These are phyloP conservation scores for Diplazon laetatorius DNA, from an alignment of 2,888 invertebrate species.

Conservation along the genomic window DNA sequence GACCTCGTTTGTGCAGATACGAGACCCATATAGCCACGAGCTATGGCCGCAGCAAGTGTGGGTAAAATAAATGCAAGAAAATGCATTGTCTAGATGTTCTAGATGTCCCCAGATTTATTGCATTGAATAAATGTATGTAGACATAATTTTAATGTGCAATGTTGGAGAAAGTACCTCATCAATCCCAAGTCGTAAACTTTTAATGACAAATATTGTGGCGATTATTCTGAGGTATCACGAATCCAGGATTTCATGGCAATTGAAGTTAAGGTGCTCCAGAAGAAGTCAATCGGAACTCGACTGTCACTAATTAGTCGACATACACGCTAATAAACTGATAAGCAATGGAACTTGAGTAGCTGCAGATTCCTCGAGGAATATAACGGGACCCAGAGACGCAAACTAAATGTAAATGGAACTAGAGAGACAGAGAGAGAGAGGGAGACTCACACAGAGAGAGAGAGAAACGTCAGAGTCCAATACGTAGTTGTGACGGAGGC, in stretches of 20 bases:
- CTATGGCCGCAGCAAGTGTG: background rate
- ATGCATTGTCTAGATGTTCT: background rate
- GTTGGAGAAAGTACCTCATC: no score
- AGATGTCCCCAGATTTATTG: background rate
- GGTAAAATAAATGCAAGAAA: background rate
- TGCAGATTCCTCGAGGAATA: background rate
- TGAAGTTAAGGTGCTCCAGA: no score
- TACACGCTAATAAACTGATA: conserved; percentile 60
- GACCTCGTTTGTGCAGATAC: background rate
- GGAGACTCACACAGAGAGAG: no score
- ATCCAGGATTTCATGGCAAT: no score
- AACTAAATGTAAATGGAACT: no score
- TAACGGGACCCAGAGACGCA: background rate
- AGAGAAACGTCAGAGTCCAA: background rate
- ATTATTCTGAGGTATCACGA: no score
- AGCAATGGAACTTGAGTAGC: conserved; percentile 59
- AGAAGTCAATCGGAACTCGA: background rate
- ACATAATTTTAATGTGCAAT: no score
- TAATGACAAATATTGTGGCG: no score
- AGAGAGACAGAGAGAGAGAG: no score
- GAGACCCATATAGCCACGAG: background rate
- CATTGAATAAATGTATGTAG: no score
- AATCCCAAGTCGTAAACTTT: no score
- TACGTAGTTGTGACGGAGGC: conserved; percentile 28
- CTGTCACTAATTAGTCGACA: conserved; percentile 4